phyloP scores from a whole-genome alignment of 2,888 invertebrate genomes.

The Calameuta pallipes region DNA sequence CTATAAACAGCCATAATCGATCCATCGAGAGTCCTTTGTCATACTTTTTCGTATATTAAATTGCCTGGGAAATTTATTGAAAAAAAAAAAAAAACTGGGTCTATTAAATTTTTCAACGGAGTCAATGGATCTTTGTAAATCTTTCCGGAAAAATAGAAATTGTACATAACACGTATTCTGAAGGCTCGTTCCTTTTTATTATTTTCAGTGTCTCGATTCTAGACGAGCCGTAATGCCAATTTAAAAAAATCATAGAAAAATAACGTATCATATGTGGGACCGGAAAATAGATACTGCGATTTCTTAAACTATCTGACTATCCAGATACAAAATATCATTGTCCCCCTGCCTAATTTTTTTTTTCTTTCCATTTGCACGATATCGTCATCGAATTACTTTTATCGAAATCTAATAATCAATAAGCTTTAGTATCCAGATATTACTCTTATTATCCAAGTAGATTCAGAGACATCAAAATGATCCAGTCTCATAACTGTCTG shows the following conservation, averaged over 20 bases:
- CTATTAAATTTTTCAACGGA: background rate
- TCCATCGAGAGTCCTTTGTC: background rate
- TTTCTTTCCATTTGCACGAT: slow-evolving; percentile 23
- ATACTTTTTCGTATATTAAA: background rate
- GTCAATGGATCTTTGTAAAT: background rate
- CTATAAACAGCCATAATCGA: background rate
- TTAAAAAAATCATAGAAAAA: slow-evolving; percentile 21
- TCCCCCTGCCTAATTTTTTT: slow-evolving; percentile 24
- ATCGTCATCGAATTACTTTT: slow-evolving; percentile 11
- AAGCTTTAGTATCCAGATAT: slow-evolving; percentile 16
- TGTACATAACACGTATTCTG: background rate
- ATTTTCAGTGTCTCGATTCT: slow-evolving; percentile 61
- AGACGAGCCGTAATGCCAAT: slow-evolving; percentile 52
- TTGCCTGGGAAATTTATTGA: background rate
- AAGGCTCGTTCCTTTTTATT: slow-evolving; percentile 30
- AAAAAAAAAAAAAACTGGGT: background rate
- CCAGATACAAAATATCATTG: slow-evolving; percentile 32
- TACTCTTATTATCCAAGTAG: background rate
- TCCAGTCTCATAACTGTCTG: background rate
- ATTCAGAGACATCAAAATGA: background rate
- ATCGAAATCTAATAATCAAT: slow-evolving; percentile 21
- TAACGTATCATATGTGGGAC: slow-evolving; percentile 19
- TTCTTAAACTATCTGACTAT: slow-evolving; percentile 11
- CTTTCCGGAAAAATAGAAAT: background rate
- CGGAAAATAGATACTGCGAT: slow-evolving; percentile 50